Percentiles rank a stretch among this genome's conserved stretches.
Conservation (phyloP, 2,797 vertebrate species). For the Tarsius wallacei region DNA sequence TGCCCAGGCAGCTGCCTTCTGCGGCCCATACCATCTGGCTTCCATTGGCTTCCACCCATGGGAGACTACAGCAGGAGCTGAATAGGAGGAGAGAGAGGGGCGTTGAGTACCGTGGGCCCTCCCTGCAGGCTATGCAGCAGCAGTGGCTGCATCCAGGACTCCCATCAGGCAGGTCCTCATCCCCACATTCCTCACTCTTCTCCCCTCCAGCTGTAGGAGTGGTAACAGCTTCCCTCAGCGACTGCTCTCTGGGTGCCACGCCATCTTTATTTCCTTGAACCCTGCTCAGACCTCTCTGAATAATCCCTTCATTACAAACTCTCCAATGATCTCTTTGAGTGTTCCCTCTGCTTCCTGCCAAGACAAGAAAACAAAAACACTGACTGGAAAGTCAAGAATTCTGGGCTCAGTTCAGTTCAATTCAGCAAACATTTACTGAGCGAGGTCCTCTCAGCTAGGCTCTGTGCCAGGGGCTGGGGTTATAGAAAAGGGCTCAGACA, state of each 20-base stretch:
- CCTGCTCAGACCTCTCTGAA: background rate
- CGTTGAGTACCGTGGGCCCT: background rate
- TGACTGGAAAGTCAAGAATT: slow-evolving; percentile 67
- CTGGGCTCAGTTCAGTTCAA: slow-evolving; percentile 43
- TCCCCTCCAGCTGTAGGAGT: background rate
- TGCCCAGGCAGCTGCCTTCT: background rate
- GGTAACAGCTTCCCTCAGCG: background rate
- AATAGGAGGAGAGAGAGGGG: background rate
- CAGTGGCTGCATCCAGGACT: background rate
- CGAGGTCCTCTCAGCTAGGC: slow-evolving; percentile 12
- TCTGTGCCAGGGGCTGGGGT: slow-evolving; percentile 39
- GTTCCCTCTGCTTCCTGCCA: slow-evolving; percentile 40
- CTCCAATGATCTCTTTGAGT: background rate
- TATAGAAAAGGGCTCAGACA: background rate
- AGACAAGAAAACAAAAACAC: slow-evolving; percentile 61
- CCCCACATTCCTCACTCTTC: no score
- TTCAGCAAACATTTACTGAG: slow-evolving; percentile 69
- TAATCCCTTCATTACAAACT: background rate
- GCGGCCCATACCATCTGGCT: background rate
- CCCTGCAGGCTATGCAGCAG: background rate
- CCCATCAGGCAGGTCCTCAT: background rate
- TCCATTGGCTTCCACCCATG: background rate
- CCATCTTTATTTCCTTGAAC: background rate
- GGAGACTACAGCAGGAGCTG: background rate
- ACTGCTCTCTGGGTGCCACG: background rate